These are phyloP conservation scores for Haliclystus octoradiatus DNA, from an alignment of 30 jellyfish, hydroid and myxozoan genomes.

Conservation along the genomic window DNA sequence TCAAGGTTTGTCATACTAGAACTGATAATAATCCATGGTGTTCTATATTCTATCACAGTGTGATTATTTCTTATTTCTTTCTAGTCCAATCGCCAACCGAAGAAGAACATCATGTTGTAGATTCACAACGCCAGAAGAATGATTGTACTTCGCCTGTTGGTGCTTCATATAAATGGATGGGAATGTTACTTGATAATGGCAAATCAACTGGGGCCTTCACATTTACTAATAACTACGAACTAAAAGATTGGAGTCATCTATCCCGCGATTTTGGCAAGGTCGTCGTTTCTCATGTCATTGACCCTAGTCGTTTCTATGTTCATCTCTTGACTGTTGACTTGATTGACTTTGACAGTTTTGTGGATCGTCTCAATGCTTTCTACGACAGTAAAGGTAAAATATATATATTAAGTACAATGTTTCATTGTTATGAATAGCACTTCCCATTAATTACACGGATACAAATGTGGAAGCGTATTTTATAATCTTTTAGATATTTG, in stretches of 20 bases:
- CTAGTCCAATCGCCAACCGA: no score
- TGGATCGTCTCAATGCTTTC: conserved; percentile 35
- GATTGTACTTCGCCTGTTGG: neutral
- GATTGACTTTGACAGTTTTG: conserved; percentile 35
- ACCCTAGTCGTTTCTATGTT: conserved; percentile 73
- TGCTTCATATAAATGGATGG: neutral
- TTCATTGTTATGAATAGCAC: neutral
- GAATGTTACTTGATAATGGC: neutral
- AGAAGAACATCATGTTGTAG: no score
- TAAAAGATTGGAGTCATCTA: neutral
- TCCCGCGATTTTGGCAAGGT: conserved; percentile 67
- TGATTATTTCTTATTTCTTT: no score
- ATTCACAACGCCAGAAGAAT: no score
- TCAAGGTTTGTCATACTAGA: no score
- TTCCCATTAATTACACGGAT: neutral
- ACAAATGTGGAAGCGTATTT: neutral
- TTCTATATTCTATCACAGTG: no score
- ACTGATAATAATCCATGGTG: no score
- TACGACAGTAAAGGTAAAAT: conserved; percentile 48
- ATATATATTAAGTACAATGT: neutral
- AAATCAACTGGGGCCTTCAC: neutral
- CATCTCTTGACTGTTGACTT: conserved; percentile 82
- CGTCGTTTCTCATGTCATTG: conserved; percentile 53
- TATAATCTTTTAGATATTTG: neutral
- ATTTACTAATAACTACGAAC: neutral